Base-by-base conservation (phyloP, 2,113 vertebrate species). In the Thermophis baileyi region DNA sequence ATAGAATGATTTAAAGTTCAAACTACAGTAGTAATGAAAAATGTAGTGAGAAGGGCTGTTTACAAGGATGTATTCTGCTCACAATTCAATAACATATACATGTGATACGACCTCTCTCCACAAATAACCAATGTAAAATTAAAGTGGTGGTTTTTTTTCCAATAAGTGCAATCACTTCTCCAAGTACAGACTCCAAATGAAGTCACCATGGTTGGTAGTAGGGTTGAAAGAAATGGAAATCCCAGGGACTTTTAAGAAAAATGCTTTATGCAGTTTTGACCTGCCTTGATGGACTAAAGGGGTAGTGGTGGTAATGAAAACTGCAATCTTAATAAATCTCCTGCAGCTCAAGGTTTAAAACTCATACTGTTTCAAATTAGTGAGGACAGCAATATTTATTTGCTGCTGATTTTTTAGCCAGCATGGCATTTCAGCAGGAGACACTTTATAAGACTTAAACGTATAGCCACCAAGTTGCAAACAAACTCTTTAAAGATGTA, bases 311-410 rank as follows among this genome's bases (percentile, higher is more conserved):
- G 94, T 94, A 96, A 97, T 95, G 96, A 97, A 98, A 97, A 97
- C 93, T 92, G 93, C 95, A 98, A 97, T 97, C 96, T 98, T 97
- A 97, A 97, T 98, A 98, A 97, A 98, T 97, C 97, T 97, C 97
- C 97, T 89, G 55, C 95, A 94, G 97, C 93, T 97, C 95, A 92
- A 97, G 92, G 95, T 97, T 98, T 97, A 96, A 98, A 97, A 96
- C 96, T 97, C 97, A 97, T 89, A 96, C 97, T 97, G 97, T 97
- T 98, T 98, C 95, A 98, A 97, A 98, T 98, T 98, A 98, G 96
- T 93, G 94, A 97, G 95, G 97, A 97, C 96, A 97, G 96, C 93
- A 97, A 97, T 98, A 97, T 98, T 98, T 98, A 97, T 97, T 97
- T 97, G 95, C 96, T 97, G 95, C 91, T 96, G 96, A 97, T 95